These are phyloP conservation scores for Urocyon cinereoargenteus DNA, from an alignment of 2,797 vertebrate species.

Conservation along the genomic window DNA sequence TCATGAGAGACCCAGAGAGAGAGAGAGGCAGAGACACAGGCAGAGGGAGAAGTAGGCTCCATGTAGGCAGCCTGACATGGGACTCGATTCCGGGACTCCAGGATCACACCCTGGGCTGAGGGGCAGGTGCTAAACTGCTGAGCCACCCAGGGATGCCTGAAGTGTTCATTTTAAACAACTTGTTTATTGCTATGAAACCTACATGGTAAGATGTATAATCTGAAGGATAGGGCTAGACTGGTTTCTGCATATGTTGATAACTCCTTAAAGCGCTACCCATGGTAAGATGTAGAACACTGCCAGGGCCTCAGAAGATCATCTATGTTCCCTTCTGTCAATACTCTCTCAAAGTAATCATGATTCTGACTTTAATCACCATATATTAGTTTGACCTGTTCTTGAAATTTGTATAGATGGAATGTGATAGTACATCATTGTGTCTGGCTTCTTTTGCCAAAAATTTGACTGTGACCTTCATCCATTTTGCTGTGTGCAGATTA, in stretches of 20 bases:
- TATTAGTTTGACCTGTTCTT: not conserved
- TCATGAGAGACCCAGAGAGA: too few species aligned
- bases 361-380: not conserved
- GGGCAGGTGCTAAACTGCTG: too few species aligned
- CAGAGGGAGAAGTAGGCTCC: too few species aligned
- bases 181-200: not conserved
- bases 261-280: not conserved
- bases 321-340: not conserved
- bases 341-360: not conserved
- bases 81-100: too few species aligned
- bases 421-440: not conserved
- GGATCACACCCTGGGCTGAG: too few species aligned
- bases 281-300: not conserved
- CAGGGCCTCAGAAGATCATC: not conserved
- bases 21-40: too few species aligned
- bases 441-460: slow-evolving; percentile 44
- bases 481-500: not conserved
- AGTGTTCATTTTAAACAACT: not conserved
- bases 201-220: not conserved
- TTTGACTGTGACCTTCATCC: not conserved
- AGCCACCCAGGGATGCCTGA: too few species aligned
- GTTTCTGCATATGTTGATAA: not conserved
- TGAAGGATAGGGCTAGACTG: not conserved
- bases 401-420: not conserved
- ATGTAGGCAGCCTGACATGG: too few species aligned